Percentiles rank a stretch among this genome's conserved stretches.
These are phyloP conservation scores for Calycopis cecrops DNA, from an alignment of 1,140 invertebrate genomes.

Conservation along the genomic window DNA sequence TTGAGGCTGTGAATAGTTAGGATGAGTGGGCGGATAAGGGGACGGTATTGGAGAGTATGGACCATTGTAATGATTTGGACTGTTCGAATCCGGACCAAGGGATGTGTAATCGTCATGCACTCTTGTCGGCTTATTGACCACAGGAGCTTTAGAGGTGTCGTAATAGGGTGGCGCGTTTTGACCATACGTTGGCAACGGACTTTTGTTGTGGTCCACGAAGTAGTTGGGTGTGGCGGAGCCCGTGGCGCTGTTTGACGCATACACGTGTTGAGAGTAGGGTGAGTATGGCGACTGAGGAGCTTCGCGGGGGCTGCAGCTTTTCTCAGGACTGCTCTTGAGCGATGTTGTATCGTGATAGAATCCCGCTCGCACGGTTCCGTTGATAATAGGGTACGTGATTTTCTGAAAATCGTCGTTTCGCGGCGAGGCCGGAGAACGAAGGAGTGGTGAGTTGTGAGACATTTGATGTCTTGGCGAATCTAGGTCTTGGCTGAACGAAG, in stretches of 20 bases:
- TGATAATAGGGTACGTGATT: slow-evolving; percentile 79
- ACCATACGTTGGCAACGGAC: slow-evolving; percentile 59
- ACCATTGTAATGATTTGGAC: slow-evolving; percentile 62
- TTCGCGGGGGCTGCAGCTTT: slow-evolving; percentile 80
- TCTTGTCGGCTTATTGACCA: slow-evolving; percentile 46
- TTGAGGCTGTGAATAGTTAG: slow-evolving; percentile 52
- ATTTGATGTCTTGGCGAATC: slow-evolving; percentile 82
- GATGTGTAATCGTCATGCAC: slow-evolving; percentile 52
- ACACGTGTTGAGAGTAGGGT: slow-evolving; percentile 78
- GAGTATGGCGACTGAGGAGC: slow-evolving; percentile 77
- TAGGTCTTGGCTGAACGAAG: slow-evolving; percentile 84
- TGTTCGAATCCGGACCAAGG: slow-evolving; percentile 60
- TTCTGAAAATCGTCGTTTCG: slow-evolving; percentile 77
- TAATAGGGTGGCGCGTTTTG: slow-evolving; percentile 71
- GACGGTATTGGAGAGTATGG: slow-evolving; percentile 55
- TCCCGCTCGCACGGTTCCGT: slow-evolving; percentile 83
- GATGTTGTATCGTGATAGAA: slow-evolving; percentile 87
- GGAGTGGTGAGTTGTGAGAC: slow-evolving; percentile 79
- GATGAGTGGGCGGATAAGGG: slow-evolving; percentile 51
- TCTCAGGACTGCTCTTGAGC: slow-evolving; percentile 83
- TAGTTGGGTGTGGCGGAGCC: slow-evolving; percentile 57
- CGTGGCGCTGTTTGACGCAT: slow-evolving; percentile 72
- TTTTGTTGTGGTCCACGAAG: slow-evolving; percentile 65
- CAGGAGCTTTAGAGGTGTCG: slow-evolving; percentile 71
- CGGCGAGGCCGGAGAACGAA: slow-evolving; percentile 78